These are phyloP conservation scores for Crotalus tigris DNA, from an alignment of 2,113 vertebrate genomes.

Conservation along the genomic window DNA sequence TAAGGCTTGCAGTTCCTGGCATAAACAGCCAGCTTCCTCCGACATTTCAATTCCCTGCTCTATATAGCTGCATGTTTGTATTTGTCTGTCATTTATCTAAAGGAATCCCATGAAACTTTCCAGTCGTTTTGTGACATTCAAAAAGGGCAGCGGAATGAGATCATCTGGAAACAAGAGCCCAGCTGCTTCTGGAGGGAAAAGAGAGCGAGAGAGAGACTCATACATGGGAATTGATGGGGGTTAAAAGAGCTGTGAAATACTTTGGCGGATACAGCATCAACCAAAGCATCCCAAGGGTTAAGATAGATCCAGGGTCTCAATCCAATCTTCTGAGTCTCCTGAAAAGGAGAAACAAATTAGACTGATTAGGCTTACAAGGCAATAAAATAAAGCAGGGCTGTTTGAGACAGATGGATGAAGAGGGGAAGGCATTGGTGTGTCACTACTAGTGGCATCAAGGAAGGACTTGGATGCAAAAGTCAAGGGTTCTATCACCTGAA, in stretches of 20 bases:
- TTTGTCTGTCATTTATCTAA: slow-evolving; percentile 24
- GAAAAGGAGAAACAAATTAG: not conserved
- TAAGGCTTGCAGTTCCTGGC: not conserved
- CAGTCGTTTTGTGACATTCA: slow-evolving; percentile 21
- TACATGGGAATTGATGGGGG: not conserved
- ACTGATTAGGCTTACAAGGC: not conserved
- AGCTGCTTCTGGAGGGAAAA: not conserved
- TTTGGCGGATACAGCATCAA: too few species aligned
- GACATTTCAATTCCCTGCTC: slow-evolving; percentile 1
- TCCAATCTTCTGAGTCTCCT: not conserved
- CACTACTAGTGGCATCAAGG: not conserved
- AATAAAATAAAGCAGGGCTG: not conserved
- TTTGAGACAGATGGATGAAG: not conserved
- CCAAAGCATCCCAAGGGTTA: not conserved
- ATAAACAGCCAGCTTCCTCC: not conserved
- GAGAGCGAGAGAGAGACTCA: not conserved
- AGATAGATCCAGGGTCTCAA: not conserved
- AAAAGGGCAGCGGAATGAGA: not conserved
- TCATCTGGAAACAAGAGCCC: not conserved
- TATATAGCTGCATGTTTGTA: slow-evolving; percentile 6
- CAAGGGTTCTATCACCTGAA: not conserved
- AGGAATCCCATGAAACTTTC: slow-evolving; percentile 1
- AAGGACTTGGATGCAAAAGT: not conserved
- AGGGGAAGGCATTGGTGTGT: not conserved
- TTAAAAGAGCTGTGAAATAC: not conserved